A percentile compares a stretch with the other conserved stretches of the same genome.
phyloP scores from a whole-genome alignment of 2,888 invertebrate genomes.

The Syrphus vitripennis region DNA sequence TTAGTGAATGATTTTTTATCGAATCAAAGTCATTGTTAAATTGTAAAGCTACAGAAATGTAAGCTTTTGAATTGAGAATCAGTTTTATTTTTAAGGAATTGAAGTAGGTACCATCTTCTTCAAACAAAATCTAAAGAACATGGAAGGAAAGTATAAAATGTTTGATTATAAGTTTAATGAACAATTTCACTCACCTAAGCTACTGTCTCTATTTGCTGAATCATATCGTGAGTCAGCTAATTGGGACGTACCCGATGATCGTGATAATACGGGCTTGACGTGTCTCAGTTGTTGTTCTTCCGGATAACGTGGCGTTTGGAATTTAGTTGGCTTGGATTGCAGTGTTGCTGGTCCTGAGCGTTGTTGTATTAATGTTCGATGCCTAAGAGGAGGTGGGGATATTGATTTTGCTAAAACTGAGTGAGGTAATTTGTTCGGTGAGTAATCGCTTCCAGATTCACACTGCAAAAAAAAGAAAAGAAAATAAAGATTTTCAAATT shows the following conservation, averaged over 20 bases:
- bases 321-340: slow-evolving; percentile 80
- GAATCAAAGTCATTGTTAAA: neutral
- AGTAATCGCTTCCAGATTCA: slow-evolving; percentile 86
- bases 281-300: slow-evolving; percentile 80
- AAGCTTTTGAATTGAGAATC: neutral
- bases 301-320: slow-evolving; percentile 80
- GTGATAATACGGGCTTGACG: slow-evolving; percentile 77
- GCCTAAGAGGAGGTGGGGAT: slow-evolving; percentile 81
- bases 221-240: slow-evolving; percentile 76
- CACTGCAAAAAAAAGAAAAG: slow-evolving; percentile 80
- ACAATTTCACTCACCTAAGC: slow-evolving; percentile 77
- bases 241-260: slow-evolving; percentile 75
- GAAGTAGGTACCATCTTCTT: neutral
- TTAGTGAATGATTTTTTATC: neutral
- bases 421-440: slow-evolving; percentile 83
- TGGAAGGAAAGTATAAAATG: slow-evolving; percentile 15
- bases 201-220: slow-evolving; percentile 80
- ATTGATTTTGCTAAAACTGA: slow-evolving; percentile 81
- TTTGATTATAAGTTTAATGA: neutral
- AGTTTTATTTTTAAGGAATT: neutral
- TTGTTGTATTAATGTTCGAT: slow-evolving; percentile 81
- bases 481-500: neutral
- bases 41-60: neutral
- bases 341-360: slow-evolving; percentile 80
- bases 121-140: slow-evolving; percentile 58